Evolutionary conservation across 53 echinoderm and acorn worm genomes (phyloP).

Genomic region (Mesocentrotus franciscanus): DNA sequence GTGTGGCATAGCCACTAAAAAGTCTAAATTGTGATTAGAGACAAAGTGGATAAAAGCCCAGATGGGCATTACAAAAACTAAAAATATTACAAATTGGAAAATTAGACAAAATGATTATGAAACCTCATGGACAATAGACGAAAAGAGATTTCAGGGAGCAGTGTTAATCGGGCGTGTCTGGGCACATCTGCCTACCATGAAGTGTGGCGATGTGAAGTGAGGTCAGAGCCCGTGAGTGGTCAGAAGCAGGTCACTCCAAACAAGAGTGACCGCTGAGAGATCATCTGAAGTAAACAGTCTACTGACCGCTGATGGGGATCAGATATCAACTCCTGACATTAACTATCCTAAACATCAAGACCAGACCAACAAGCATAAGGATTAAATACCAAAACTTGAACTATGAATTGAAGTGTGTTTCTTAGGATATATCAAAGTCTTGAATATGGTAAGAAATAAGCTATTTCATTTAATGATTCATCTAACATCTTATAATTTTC

Average conservation of each 20-base stretch:
- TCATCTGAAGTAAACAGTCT: conserved; percentile 32
- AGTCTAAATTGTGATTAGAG: too few species aligned
- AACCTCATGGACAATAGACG: too few species aligned
- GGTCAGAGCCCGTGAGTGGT: conserved; percentile 7
- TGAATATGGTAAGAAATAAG: not conserved
- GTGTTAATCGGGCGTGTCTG: not conserved
- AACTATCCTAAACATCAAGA: conserved; percentile 48
- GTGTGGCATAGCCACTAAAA: too few species aligned
- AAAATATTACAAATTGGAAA: too few species aligned
- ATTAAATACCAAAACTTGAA: not conserved
- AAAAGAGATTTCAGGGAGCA: not conserved
- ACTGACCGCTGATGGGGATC: conserved; percentile 24
- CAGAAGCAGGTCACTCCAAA: conserved; percentile 25
- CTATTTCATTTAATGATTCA: too few species aligned
- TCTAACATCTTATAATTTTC: too few species aligned
- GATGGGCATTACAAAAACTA: too few species aligned
- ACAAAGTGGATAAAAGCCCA: too few species aligned
- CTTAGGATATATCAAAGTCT: not conserved
- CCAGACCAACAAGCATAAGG: not conserved
- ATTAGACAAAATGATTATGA: too few species aligned
- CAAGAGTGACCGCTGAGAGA: conserved; percentile 32
- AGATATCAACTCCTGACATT: not conserved
- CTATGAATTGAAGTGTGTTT: not conserved
- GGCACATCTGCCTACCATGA: not conserved
- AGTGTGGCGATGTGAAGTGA: conserved; percentile 25